Percentiles rank a stretch among this genome's conserved stretches.
Conservation (phyloP, 2,888 invertebrate genomes). For the Eledona agricola region DNA sequence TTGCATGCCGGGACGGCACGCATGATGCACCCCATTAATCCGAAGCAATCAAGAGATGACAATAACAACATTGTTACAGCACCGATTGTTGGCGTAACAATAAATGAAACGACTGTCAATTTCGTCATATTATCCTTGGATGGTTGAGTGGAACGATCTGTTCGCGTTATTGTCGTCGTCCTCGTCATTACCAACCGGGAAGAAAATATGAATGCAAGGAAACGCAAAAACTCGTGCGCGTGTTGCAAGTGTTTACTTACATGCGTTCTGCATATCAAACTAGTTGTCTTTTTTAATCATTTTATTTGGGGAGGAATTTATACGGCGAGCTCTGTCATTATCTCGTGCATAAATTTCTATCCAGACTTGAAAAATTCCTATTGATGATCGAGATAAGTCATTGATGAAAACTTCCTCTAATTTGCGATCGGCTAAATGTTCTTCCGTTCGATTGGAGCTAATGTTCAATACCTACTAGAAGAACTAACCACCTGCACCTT, state of each 20-base stretch:
- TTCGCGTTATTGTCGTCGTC: constrained; percentile 19
- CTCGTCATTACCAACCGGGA: constrained; percentile 11
- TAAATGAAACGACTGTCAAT: constrained; percentile 38
- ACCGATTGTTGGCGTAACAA: constrained; percentile 43
- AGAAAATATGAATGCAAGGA: constrained; percentile 13
- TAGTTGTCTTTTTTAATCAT: constrained; percentile 20
- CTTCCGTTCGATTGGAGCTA: constrained; percentile 7
- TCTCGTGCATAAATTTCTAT: constrained; percentile 18
- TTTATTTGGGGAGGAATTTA: constrained; percentile 29
- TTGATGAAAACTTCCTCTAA: constrained; percentile 22
- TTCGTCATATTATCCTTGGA: constrained; percentile 38
- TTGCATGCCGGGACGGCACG: constrained; percentile 52
- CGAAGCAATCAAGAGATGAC: constrained; percentile 49
- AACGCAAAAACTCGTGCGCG: constrained; percentile 3
- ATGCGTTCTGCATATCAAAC: constrained; percentile 24
- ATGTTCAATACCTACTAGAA: constrained; percentile 2
- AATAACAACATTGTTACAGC: constrained; percentile 47
- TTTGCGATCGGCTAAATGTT: constrained; percentile 11
- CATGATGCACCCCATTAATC: constrained; percentile 53
- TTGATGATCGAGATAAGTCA: constrained; percentile 18
- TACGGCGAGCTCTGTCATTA: constrained; percentile 15
- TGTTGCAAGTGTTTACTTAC: too few species aligned
- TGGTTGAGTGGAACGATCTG: constrained; percentile 30
- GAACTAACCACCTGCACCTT: too few species aligned
- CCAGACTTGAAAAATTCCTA: constrained; percentile 7